Percentiles rank a stretch among this genome's conserved stretches.
Evolutionary conservation across 2,797 vertebrate genomes (phyloP).

Genomic region (Cirrhinus mrigala): DNA sequence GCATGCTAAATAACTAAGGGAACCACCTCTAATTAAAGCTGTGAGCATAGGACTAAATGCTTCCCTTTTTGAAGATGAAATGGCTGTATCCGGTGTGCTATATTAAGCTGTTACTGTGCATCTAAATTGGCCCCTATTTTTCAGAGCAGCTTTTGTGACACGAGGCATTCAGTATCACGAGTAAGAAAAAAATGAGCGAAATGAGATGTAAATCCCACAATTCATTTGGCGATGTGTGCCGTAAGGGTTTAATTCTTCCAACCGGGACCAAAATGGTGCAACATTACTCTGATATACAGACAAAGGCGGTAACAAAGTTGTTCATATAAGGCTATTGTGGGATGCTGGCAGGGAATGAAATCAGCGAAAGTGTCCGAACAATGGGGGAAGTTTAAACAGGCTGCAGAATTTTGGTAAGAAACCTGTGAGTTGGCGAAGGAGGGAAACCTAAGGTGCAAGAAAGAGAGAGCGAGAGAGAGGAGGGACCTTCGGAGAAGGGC

Average conservation of each 20-base stretch:
- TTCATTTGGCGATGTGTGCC: slow-evolving; percentile 87
- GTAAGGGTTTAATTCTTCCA: slow-evolving; percentile 88
- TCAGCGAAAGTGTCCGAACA: slow-evolving; percentile 84
- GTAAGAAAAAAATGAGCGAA: slow-evolving; percentile 76
- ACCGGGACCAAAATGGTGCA: slow-evolving; percentile 86
- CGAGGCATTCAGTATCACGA: slow-evolving; percentile 82
- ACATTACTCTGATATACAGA: slow-evolving; percentile 89
- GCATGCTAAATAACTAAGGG: slow-evolving; percentile 67
- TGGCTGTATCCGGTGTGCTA: slow-evolving; percentile 80
- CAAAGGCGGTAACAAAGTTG: slow-evolving; percentile 94
- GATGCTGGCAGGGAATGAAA: slow-evolving; percentile 91
- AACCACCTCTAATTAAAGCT: slow-evolving; percentile 78
- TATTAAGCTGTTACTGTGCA: slow-evolving; percentile 96
- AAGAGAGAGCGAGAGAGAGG: slow-evolving; percentile 46
- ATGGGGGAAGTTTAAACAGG: slow-evolving; percentile 78
- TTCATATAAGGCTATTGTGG: slow-evolving; percentile 89
- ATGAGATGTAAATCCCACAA: slow-evolving; percentile 96
- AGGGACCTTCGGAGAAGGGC: slow-evolving; percentile 55
- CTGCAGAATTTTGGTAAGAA: slow-evolving; percentile 86
- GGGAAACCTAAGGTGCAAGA: slow-evolving; percentile 42
- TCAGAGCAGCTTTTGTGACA: slow-evolving; percentile 86
- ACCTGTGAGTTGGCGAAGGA: slow-evolving; percentile 70
- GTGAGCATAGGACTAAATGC: slow-evolving; percentile 63
- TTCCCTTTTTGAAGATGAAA: slow-evolving; percentile 73
- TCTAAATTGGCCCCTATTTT: slow-evolving; percentile 98